Base-by-base conservation (phyloP, 1,140 invertebrate species). In the Caenorhabditis inopinata region DNA sequence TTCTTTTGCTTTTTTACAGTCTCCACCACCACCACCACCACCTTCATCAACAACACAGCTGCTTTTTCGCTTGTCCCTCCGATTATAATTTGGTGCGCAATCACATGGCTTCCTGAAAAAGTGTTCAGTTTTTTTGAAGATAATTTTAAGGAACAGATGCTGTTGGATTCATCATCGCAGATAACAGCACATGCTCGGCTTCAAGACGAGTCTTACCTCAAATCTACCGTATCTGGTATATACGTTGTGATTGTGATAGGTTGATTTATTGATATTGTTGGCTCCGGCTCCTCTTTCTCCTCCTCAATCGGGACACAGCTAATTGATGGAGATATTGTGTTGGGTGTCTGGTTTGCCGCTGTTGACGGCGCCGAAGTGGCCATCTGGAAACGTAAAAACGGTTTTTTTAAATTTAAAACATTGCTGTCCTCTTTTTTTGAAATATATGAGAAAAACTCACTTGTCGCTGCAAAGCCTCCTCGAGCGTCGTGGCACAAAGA, bases 401-500 rank as follows among this genome's bases (percentile, higher is more conserved):
- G 38, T 42, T 5, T 42, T 42, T 7, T 5, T 42, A 7, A 7
- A 42, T 42, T 42, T n/a, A n/a, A n/a, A n/a, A n/a, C n/a, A n/a
- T n/a, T n/a, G n/a, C 9, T 16, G 42, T 46, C 46, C n/a, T 73
- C 16, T 73, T 23, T 9, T 73, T 38, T 35, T 38, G 11, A 16
- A 45, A 42, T n/a, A n/a, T n/a, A n/a, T n/a, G n/a, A n/a, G n/a
- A 21, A 45, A 46, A 46, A 32, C 47, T 35, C 18, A 75, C 74
- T 49, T 75, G 74, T 62, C 74, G 48, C 58, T 76, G 74, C 48
- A 77, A 32, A 25, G 45, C 48, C 75, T 87, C 85, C 23, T 87
- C 86, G 18, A 87, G 73, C 32, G 79, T 82, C 32, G 79, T 53
- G 35, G 86, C 80, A 74, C 77, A 75, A 45, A 87, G 83, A n/a